Evolutionary conservation across 1,140 invertebrate species (phyloP).

Genomic region (Mya arenaria): DNA sequence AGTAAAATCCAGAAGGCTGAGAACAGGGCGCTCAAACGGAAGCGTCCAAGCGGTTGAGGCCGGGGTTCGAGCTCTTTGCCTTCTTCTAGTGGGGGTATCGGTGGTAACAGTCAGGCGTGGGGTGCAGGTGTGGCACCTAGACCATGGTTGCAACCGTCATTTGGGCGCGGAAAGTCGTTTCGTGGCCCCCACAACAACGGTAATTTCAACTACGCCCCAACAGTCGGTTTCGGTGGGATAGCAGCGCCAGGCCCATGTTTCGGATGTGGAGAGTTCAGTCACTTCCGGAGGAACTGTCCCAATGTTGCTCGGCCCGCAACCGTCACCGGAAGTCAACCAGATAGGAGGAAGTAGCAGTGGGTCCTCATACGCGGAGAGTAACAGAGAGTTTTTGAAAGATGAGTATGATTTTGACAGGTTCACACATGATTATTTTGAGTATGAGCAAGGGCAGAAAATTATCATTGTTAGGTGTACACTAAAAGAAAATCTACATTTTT

Average conservation of each 20-base stretch:
- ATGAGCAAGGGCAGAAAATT: conserved; percentile 17
- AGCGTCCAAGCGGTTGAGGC: not conserved
- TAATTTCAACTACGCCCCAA: too few relatives aligned
- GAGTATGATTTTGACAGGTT: conserved; percentile 29
- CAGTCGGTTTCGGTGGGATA: too few relatives aligned
- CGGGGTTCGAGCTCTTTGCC: not conserved
- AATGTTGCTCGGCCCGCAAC: too few relatives aligned
- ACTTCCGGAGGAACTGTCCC: too few relatives aligned
- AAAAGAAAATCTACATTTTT: conserved; percentile 18
- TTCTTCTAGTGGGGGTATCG: not conserved
- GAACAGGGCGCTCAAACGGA: conserved; percentile 25
- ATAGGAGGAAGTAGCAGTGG: not conserved
- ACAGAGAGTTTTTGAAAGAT: not conserved
- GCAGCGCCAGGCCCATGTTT: too few relatives aligned
- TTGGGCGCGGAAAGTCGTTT: too few relatives aligned
- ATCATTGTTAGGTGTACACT: conserved; percentile 17
- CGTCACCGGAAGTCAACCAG: too few relatives aligned
- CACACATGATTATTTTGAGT: conserved; percentile 27
- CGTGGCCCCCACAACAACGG: too few relatives aligned
- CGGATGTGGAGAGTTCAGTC: too few relatives aligned
- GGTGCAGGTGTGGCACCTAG: not conserved
- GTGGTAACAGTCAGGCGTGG: not conserved
- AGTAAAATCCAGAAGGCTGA: conserved; percentile 4
- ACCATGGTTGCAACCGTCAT: not conserved
- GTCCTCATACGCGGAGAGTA: not conserved